These are phyloP conservation scores for Aspiorhynchus laticeps DNA, from an alignment of 2,113 vertebrate species.

Conservation along the genomic window DNA sequence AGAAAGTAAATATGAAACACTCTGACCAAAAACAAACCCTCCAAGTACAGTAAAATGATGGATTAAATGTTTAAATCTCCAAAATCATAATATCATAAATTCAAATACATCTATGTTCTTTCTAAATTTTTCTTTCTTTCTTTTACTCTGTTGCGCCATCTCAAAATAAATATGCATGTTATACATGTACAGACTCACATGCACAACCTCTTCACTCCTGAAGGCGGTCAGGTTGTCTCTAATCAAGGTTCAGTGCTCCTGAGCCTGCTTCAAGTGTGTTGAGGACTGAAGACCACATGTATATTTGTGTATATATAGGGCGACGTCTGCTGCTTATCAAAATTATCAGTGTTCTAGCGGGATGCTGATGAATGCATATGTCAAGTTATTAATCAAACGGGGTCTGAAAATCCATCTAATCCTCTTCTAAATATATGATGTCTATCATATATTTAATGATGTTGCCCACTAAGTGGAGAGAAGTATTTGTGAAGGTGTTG, in stretches of 20 bases:
- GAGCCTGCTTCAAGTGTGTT: background rate
- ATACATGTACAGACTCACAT: background rate
- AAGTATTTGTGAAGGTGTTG: background rate
- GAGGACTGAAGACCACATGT: slow-evolving; percentile 15
- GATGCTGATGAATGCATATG: slow-evolving; percentile 15
- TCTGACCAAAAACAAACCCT: no score
- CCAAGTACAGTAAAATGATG: no score
- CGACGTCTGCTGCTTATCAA: background rate
- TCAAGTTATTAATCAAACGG: background rate
- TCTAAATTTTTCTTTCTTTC: background rate
- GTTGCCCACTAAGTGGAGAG: background rate
- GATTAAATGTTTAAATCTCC: background rate
- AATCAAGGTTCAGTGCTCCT: slow-evolving; percentile 26
- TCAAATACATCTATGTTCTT: background rate
- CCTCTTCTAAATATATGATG: no score
- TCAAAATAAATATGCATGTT: background rate
- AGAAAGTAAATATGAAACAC: background rate
- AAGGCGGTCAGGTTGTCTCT: background rate
- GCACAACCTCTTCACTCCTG: slow-evolving; percentile 18
- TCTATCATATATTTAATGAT: background rate
- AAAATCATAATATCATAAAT: background rate
- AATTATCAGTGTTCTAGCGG: background rate
- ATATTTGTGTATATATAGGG: slow-evolving; percentile 8
- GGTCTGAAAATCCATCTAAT: background rate
- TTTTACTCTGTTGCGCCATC: background rate